phyloP scores from a whole-genome alignment of 2,888 invertebrate species.

The Athrips mouffetella region DNA sequence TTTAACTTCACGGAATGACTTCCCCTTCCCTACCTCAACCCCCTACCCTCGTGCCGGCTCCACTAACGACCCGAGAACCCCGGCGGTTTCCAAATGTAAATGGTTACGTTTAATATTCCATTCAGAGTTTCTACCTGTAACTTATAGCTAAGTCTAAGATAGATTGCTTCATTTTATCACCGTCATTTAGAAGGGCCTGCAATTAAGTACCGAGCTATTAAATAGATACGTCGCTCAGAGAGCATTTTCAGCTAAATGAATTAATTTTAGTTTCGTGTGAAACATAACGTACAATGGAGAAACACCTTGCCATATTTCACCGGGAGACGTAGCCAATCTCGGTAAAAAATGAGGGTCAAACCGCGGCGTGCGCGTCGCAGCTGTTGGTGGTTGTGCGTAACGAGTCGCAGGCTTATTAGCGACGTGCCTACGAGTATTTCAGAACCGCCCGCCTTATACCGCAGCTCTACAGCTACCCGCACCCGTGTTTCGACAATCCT shows the following conservation, averaged over 20 bases:
- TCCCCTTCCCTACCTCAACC: neutral
- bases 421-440: neutral
- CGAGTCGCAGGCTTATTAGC: slow-evolving; percentile 7
- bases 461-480: neutral
- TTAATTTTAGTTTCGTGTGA: neutral
- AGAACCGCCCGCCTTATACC: neutral
- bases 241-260: slow-evolving; percentile 2
- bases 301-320: neutral
- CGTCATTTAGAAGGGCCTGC: slow-evolving; percentile 1
- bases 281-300: neutral
- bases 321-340: slow-evolving; percentile 1
- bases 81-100: slow-evolving; percentile 11
- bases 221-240: no score
- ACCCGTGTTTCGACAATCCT: neutral
- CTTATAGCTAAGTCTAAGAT: slow-evolving; percentile 5
- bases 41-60: neutral
- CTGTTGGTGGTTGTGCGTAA: slow-evolving; percentile 5
- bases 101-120: slow-evolving; percentile 7
- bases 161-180: slow-evolving; percentile 8
- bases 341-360: slow-evolving; percentile 9
- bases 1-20: slow-evolving; percentile 8
- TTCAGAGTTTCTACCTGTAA: slow-evolving; percentile 3
- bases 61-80: neutral
- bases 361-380: slow-evolving; percentile 1
- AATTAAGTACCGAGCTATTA: slow-evolving; percentile 1